Evolutionary conservation across 2,888 invertebrate genomes (phyloP), one percentile per base, ranked within the genome.

Genomic region (Eristalinus aeneus): DNA sequence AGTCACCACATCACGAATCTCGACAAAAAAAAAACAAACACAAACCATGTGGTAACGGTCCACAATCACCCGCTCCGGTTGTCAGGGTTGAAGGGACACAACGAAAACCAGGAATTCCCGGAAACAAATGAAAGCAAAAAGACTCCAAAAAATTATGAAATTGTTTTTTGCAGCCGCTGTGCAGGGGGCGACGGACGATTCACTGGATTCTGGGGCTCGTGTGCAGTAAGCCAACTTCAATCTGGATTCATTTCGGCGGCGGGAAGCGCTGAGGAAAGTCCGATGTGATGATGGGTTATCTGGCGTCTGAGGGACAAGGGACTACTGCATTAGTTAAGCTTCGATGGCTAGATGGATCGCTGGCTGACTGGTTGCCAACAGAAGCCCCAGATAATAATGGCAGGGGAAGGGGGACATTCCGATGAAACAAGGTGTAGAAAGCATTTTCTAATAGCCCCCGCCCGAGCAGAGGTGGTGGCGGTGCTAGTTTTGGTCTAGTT

Each of bases 131-230:
- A 68, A n/a, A 63, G 71, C 34, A 39, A 58, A 54, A n/a, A 61
- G 73, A 75, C n/a, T 72, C 65, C 56, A 6, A 69, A 75, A 83
- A 84, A 79, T 84, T 84, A 84, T 79, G 74, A 84, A 84, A 79
- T 58, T 79, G 64, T 74, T 79, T 69, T 83, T 78, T 64, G 67
- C 67, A 16, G 5, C 8, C 16, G 4, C 34, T 10, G n/a, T 46
- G n/a, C 46, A 16, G 46, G n/a, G 5, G 46, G 46, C 16, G 46
- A 16, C 16, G 39, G 16, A 16, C 39, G 39, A 39, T 12, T 39
- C 39, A 12, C 34, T 22, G 39, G 72, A 77, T 72, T 32, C 63
- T 32, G 27, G 56, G 31, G 67, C 53, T 60, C 36, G 31, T 67
- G 20, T 67, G 20, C 32, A 60, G 64, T 64, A 69, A 74, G 73